Conservation (phyloP, 1,140 invertebrate genomes). For the Drosophila subobscura region DNA sequence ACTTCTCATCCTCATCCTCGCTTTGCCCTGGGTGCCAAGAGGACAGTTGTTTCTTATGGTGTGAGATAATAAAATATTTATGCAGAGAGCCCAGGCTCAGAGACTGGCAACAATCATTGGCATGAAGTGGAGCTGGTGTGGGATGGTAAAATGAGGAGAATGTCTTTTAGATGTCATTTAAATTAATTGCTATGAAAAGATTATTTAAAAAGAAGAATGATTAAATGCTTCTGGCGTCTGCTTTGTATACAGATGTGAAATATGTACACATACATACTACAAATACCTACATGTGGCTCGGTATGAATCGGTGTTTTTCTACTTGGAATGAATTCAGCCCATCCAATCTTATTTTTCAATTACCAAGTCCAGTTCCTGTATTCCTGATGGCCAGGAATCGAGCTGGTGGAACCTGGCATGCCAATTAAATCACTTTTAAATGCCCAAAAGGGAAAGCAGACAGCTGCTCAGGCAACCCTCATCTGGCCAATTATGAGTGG, state of each 20-base stretch:
- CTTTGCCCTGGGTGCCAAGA: constrained; percentile 25
- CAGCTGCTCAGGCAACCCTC: constrained; percentile 19
- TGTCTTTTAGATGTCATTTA: constrained; percentile 72
- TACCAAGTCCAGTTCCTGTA: constrained; percentile 13
- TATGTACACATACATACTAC: background rate
- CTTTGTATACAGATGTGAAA: constrained; percentile 3
- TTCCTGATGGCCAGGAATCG: background rate
- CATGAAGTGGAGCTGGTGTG: constrained; percentile 52
- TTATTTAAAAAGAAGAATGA: constrained; percentile 28
- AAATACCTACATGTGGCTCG: background rate
- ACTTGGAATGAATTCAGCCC: constrained; percentile 3
- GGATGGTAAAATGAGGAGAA: constrained; percentile 30
- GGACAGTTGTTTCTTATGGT: constrained; percentile 51
- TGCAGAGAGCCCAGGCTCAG: constrained; percentile 57
- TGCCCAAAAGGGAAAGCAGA: constrained; percentile 14
- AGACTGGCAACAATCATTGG: constrained; percentile 65
- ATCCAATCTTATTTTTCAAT: constrained; percentile 42
- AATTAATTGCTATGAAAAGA: constrained; percentile 66
- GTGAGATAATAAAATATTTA: constrained; percentile 81
- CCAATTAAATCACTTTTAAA: constrained; percentile 47
- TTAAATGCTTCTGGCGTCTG: constrained; percentile 13
- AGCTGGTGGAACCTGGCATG: constrained; percentile 2
- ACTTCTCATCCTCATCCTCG: background rate
- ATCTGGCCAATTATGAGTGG: constrained; percentile 45
- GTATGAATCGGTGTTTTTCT: background rate